Percentiles rank a stretch among this genome's conserved stretches.
These are phyloP conservation scores for Cynopterus sphinx DNA, from an alignment of 2,797 vertebrate species.

Conservation along the genomic window DNA sequence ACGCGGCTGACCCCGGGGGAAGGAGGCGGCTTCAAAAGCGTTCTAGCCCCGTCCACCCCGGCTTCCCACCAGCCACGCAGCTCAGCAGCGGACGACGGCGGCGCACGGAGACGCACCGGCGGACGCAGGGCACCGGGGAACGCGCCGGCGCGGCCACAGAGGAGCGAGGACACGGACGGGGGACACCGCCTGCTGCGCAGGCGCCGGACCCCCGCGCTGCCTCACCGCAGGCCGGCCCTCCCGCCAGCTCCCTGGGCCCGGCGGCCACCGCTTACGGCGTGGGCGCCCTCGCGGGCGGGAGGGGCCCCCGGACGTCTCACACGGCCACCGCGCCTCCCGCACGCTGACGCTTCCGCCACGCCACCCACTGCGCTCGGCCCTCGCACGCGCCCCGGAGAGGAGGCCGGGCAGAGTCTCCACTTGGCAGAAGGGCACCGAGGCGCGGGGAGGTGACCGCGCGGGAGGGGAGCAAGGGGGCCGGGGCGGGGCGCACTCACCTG, in stretches of 20 bases:
- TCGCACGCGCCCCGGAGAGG: neutral
- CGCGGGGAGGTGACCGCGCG: neutral
- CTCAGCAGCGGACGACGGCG: neutral
- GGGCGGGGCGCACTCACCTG: constrained; percentile 88
- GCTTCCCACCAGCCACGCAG: neutral
- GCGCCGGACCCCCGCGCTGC: neutral
- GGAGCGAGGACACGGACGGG: neutral
- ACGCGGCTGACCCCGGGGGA: rapidly evolving
- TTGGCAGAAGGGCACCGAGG: neutral
- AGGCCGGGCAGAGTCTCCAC: no score
- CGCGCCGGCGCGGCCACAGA: rapidly evolving
- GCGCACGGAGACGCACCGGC: neutral
- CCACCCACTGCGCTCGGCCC: neutral
- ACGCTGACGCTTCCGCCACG: rapidly evolving
- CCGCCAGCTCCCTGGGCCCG: neutral
- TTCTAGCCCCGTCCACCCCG: rapidly evolving
- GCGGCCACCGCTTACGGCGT: no score
- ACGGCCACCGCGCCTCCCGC: neutral
- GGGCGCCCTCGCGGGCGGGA: rapidly evolving
- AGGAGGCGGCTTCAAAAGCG: neutral
- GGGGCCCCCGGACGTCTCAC: no score
- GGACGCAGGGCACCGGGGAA: rapidly evolving
- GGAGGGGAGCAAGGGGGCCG: neutral
- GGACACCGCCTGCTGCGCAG: no score
- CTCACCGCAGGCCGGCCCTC: neutral